Conservation (phyloP, 2,113 vertebrate genomes). For the Calyptomena viridis region DNA sequence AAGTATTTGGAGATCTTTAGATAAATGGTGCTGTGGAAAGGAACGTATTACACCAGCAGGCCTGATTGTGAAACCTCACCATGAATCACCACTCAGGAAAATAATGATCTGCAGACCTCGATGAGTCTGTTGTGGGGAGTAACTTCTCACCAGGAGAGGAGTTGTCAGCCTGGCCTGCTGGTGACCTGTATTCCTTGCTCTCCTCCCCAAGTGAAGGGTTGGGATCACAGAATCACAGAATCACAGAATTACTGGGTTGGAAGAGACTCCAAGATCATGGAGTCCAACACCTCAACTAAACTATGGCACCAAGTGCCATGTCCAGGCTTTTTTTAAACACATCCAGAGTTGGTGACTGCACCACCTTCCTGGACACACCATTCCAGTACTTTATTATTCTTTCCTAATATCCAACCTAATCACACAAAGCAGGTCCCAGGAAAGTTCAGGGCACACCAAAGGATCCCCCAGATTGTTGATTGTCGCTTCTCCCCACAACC, state of each 20-base stretch:
- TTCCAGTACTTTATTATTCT: too few species aligned
- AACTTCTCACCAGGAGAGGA: background rate
- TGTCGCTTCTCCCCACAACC: fast-evolving
- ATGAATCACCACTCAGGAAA: slow-evolving; percentile 34
- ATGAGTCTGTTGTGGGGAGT: background rate
- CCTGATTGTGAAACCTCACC: background rate
- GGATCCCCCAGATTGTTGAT: background rate
- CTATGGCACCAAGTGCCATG: too few species aligned
- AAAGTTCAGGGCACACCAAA: background rate
- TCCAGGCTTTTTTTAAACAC: too few species aligned
- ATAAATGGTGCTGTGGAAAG: background rate
- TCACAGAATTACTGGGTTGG: too few species aligned
- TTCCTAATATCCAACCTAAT: too few species aligned
- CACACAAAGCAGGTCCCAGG: background rate
- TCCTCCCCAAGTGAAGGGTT: background rate
- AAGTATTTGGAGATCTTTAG: background rate
- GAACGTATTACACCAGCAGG: background rate
- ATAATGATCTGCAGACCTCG: background rate
- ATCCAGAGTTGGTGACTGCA: too few species aligned
- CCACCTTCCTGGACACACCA: too few species aligned
- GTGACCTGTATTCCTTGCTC: background rate
- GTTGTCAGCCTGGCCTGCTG: background rate
- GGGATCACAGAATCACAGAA: background rate
- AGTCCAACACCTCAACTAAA: too few species aligned
- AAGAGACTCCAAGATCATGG: too few species aligned